These are phyloP conservation scores for Camponotus fellah DNA, from an alignment of 2,888 invertebrate species.

Conservation along the genomic window DNA sequence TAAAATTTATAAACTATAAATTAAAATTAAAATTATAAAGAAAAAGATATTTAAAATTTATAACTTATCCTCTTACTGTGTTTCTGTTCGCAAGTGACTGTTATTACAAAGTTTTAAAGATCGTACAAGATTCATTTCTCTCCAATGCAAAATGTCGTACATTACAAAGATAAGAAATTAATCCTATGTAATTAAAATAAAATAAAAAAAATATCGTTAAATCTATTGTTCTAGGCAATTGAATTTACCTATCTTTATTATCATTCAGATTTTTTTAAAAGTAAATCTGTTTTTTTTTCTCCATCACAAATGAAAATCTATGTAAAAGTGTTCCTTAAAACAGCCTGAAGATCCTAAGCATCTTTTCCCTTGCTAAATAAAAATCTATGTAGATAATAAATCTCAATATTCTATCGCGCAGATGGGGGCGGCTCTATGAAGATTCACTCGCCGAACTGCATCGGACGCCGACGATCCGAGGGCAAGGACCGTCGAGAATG, in stretches of 20 bases:
- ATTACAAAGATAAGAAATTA: background rate
- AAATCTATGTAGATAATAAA: slow-evolving; percentile 8
- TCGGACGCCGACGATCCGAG: slow-evolving; percentile 43
- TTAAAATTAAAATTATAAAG: too few species aligned
- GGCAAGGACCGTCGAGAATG: slow-evolving; percentile 54
- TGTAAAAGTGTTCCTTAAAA: background rate
- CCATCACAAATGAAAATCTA: background rate
- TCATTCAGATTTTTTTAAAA: background rate
- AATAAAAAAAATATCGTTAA: background rate
- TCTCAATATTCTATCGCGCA: slow-evolving; percentile 2
- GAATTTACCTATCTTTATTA: background rate
- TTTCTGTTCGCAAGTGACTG: background rate
- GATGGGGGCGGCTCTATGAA: slow-evolving; percentile 13
- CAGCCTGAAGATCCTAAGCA: background rate
- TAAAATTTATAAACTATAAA: too few species aligned
- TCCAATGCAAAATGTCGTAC: background rate
- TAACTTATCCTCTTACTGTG: background rate
- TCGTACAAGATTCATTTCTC: background rate
- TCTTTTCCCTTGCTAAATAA: background rate
- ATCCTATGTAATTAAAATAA: background rate
- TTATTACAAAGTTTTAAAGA: background rate
- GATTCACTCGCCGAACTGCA: slow-evolving; percentile 39
- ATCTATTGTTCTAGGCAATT: too few species aligned
- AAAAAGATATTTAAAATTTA: too few species aligned
- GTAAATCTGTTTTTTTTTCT: background rate